Base-by-base conservation (phyloP, 2,888 invertebrate species). In the Cheilosia pagana region DNA sequence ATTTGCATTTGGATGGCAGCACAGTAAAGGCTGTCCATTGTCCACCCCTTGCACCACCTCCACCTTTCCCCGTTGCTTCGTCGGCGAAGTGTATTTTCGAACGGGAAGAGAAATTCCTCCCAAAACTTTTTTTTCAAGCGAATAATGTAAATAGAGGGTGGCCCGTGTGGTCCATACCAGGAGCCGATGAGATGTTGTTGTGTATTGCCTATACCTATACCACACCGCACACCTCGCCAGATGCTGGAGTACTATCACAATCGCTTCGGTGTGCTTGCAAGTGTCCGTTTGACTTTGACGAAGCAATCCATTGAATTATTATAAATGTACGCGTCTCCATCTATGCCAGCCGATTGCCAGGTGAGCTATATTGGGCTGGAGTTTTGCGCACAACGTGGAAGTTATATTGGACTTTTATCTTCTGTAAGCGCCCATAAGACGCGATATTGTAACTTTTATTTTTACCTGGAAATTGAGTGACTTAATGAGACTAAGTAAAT, bases 141-240 rank as follows among this genome's bases (percentile, higher is more conserved):
- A 50, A 75, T 76, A 53, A 59, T 70, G 81, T 81, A 81, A 76
- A 81, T 76, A 76, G 72, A 65, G 62, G 3, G 12, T 52, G 48
- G 41, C 55, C 50, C 41, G 63, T 3, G 3, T 55, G 63, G 43
- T 68, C 55, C 48, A 50, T 23, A 10, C 48, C 48, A 21, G 41
- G 67, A 62, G 53, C 72, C 35, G 62, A 45, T 55, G 62, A 68
- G 39, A 60, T 63, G 50, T 8, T 55, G 19, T 25, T 21, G n/a
- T 60, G 52, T 52, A 14, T 62, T 72, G 60, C 57, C n/a, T 31
- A 31, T 28, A 62, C 3, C 48, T 39, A 31, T 28, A 60, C 3
- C 48, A 12, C 12, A 41, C 60, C 28, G 41, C n/a, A 21, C 41
- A 43, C 35, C 16, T 2, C 25, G 63, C 74, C 63, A 74, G 63